Conservation (phyloP, 2,113 vertebrate genomes). For the Scomber scombrus region DNA sequence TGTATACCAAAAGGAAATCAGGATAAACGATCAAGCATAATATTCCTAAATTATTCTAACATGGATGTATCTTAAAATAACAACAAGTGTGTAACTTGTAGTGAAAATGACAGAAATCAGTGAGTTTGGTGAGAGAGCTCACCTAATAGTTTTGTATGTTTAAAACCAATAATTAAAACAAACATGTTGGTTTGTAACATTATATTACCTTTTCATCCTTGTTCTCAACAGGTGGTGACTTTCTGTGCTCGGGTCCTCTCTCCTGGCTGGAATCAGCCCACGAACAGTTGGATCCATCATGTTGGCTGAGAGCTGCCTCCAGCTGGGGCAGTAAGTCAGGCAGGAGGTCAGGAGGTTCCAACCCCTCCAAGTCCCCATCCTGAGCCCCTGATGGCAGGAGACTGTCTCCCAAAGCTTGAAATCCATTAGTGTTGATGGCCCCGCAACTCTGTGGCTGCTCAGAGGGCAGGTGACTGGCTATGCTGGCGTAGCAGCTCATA, state of each 20-base stretch:
- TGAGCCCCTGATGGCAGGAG: conserved; percentile 90
- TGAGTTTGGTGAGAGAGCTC: no score
- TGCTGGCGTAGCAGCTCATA: conserved; percentile 86
- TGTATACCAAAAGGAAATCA: neutral
- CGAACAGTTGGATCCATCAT: conserved; percentile 75
- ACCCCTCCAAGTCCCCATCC: conserved; percentile 88
- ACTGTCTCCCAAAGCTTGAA: conserved; percentile 90
- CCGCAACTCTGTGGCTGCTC: conserved; percentile 70
- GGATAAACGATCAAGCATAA: neutral
- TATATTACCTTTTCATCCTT: conserved; percentile 78
- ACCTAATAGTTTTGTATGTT: neutral
- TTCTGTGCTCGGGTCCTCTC: conserved; percentile 47
- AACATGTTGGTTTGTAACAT: neutral
- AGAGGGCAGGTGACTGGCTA: conserved; percentile 69
- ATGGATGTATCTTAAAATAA: neutral
- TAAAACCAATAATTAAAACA: neutral
- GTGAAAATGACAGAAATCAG: no score
- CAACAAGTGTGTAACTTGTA: no score
- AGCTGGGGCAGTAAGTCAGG: conserved; percentile 94
- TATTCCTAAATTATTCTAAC: neutral
- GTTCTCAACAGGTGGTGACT: conserved; percentile 63
- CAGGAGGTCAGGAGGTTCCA: conserved; percentile 92
- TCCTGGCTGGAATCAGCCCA: conserved; percentile 74
- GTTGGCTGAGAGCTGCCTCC: conserved; percentile 90
- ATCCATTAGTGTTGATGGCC: conserved; percentile 85